These are phyloP conservation scores for Eremophila alpestris DNA, from an alignment of 2,797 vertebrate species.

Conservation along the genomic window DNA sequence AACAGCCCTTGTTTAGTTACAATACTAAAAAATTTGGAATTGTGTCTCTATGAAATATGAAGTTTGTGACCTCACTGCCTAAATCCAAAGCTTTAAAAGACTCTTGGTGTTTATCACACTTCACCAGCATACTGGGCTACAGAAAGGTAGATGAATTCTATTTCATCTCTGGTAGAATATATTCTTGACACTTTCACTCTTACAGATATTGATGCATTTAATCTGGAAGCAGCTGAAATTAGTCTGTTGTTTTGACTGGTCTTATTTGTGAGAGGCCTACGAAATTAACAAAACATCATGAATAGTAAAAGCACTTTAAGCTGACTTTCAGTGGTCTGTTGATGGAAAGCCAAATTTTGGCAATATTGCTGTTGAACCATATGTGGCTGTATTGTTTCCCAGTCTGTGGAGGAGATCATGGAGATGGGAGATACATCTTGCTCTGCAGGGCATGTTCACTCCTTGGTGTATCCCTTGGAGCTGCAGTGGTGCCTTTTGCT, in stretches of 20 bases:
- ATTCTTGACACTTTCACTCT: conserved; percentile 78
- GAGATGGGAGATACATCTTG: accelerated
- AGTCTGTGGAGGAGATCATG: not conserved
- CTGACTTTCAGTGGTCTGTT: not conserved
- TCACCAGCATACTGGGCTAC: conserved; percentile 68
- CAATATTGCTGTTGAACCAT: not conserved
- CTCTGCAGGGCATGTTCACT: accelerated
- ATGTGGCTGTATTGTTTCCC: not conserved
- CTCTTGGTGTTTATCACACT: conserved; percentile 36
- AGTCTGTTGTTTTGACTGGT: not conserved
- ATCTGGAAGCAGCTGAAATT: conserved; percentile 45
- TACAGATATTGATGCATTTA: conserved; percentile 77
- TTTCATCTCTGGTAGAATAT: conserved; percentile 76
- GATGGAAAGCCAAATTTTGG: not conserved
- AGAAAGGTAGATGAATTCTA: conserved; percentile 78
- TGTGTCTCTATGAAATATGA: not conserved
- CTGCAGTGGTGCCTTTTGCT: not conserved
- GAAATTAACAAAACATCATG: not conserved
- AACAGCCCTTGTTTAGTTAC: not conserved
- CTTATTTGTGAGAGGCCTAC: not conserved
- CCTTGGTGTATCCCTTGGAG: not conserved
- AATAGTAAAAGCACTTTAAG: not conserved
- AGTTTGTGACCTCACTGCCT: not conserved
- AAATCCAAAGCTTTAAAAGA: not conserved
- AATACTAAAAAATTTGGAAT: not conserved